phyloP scores from a whole-genome alignment of 2,797 vertebrate species.

The Naso thynnoides region DNA sequence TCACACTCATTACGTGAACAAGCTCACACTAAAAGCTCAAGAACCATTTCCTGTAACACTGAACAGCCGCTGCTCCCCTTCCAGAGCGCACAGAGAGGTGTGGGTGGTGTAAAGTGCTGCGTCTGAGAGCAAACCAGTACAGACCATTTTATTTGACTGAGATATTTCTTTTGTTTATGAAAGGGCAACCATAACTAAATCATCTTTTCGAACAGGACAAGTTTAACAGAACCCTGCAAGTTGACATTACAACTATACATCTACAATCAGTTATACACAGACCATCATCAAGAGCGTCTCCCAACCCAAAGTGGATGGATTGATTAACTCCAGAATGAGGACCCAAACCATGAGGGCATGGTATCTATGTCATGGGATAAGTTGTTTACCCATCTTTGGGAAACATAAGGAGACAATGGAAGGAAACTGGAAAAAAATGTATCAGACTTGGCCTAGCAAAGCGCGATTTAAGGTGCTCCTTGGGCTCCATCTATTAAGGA shows the following conservation, averaged over 20 bases:
- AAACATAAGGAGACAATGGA: too few relatives aligned
- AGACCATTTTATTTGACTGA: slow-evolving; percentile 38
- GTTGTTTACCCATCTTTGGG: too few relatives aligned
- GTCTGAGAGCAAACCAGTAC: slow-evolving; percentile 32
- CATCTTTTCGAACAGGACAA: slow-evolving; percentile 8
- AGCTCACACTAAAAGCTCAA: slow-evolving; percentile 23
- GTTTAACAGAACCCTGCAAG: not conserved
- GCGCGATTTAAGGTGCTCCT: too few relatives aligned
- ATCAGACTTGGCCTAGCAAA: too few relatives aligned
- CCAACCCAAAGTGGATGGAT: too few relatives aligned
- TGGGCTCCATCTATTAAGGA: too few relatives aligned
- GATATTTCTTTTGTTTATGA: slow-evolving; percentile 19
- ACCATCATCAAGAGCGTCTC: too few relatives aligned
- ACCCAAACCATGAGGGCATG: too few relatives aligned
- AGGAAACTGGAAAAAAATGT: too few relatives aligned
- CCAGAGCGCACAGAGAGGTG: slow-evolving; percentile 26
- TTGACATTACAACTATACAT: not conserved
- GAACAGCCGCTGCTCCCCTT: slow-evolving; percentile 28
- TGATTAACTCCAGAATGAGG: too few relatives aligned
- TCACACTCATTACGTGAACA: slow-evolving; percentile 45
- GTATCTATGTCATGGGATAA: too few relatives aligned
- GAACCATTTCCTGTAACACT: slow-evolving; percentile 7
- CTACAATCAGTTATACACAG: too few relatives aligned
- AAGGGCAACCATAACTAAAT: slow-evolving; percentile 17
- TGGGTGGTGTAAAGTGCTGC: slow-evolving; percentile 23